Evolutionary conservation across 2,797 vertebrate species (phyloP).

Genomic region (Phataginus tricuspis): DNA sequence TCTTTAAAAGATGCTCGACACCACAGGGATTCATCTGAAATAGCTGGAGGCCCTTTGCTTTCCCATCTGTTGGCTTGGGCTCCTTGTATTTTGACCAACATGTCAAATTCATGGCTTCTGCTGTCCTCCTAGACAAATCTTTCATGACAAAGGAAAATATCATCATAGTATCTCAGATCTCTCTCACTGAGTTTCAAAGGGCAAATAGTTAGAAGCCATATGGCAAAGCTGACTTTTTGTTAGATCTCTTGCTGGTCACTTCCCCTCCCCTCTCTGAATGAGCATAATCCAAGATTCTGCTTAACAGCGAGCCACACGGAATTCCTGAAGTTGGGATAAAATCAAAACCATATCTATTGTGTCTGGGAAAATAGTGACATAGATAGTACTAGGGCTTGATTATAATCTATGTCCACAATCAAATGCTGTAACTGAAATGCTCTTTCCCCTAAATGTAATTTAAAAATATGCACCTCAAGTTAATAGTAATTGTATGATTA

Average conservation of each 20-base stretch:
- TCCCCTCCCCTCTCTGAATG: background rate
- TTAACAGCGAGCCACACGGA: background rate
- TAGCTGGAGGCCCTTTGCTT: background rate
- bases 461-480: background rate
- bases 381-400: background rate
- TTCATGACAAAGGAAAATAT: conserved; percentile 38
- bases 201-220: conserved; percentile 13
- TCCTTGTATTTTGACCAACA: conserved; percentile 5
- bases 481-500: background rate
- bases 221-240: background rate
- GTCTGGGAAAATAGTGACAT: background rate
- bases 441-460: background rate
- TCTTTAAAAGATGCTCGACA: background rate
- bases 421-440: background rate
- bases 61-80: background rate
- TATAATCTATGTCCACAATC: background rate
- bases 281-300: background rate
- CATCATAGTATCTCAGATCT: background rate
- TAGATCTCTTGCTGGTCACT: background rate
- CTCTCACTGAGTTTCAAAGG: conserved; percentile 52
- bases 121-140: conserved; percentile 36
- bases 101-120: conserved; percentile 38
- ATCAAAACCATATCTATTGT: background rate
- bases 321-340: conserved; percentile 20
- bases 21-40: background rate